Evolutionary conservation across 2,113 vertebrate species (phyloP).

Genomic region (Pelodiscus sinensis): DNA sequence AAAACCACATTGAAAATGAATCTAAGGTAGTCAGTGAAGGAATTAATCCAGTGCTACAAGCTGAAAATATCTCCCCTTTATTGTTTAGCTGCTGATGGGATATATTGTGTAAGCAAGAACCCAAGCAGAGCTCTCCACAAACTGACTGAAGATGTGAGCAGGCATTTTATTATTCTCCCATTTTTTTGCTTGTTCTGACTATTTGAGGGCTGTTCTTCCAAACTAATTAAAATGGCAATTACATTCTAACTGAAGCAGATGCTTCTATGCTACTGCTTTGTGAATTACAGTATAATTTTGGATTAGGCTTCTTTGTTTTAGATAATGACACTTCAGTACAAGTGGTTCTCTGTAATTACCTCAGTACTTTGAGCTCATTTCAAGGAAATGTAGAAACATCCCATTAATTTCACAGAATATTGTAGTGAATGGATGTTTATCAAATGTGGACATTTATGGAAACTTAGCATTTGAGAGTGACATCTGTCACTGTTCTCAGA

Average conservation of each 20-base stretch:
- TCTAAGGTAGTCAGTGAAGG: background rate
- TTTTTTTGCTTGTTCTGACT: background rate
- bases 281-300: conserved; percentile 25
- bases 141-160: background rate
- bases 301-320: conserved; percentile 18
- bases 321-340: background rate
- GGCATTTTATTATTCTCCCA: background rate
- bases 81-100: background rate
- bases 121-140: background rate
- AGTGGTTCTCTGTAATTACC: conserved; percentile 26
- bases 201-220: conserved; percentile 11
- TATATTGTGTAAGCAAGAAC: background rate
- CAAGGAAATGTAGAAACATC: conserved; percentile 5
- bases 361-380: conserved; percentile 21
- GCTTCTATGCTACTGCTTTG: background rate
- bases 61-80: background rate
- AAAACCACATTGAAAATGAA: background rate
- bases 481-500: conserved; percentile 41
- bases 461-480: background rate
- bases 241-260: conserved; percentile 7
- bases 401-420: conserved; percentile 40
- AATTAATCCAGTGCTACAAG: background rate
- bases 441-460: background rate
- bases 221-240: conserved; percentile 15
- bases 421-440: background rate